Conservation (phyloP, 2,888 invertebrate species). For the Salticus scenicus region DNA sequence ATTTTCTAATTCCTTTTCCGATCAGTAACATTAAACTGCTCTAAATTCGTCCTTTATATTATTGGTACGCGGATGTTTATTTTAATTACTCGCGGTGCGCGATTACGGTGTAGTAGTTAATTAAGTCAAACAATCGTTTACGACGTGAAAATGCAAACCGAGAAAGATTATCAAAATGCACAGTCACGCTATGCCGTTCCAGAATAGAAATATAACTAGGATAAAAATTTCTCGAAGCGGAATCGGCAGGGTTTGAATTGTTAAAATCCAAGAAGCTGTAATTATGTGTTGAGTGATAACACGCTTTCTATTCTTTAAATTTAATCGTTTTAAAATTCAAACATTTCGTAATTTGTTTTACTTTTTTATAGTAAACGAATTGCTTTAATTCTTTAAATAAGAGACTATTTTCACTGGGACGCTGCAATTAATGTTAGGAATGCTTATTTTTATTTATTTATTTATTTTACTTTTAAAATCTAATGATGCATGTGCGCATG, state of each 20-base stretch:
- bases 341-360: no score
- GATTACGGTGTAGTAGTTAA: neutral
- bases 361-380: no score
- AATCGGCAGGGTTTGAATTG: neutral
- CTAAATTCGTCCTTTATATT: neutral
- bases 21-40: neutral
- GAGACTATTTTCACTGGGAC: no score
- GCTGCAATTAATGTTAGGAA: no score
- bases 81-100: neutral
- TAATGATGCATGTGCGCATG: no score
- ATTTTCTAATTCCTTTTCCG: conserved; percentile 4
- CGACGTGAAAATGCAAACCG: neutral
- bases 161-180: neutral
- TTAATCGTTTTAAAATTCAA: no score
- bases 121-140: neutral
- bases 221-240: neutral
- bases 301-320: no score
- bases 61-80: neutral
- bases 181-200: neutral
- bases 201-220: neutral
- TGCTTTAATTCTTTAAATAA: no score
- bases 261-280: neutral
- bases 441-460: no score
- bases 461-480: no score
- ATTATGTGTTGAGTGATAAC: neutral